phyloP scores from a whole-genome alignment of 2,888 invertebrate species.

The Acanthosepion lycidas region DNA sequence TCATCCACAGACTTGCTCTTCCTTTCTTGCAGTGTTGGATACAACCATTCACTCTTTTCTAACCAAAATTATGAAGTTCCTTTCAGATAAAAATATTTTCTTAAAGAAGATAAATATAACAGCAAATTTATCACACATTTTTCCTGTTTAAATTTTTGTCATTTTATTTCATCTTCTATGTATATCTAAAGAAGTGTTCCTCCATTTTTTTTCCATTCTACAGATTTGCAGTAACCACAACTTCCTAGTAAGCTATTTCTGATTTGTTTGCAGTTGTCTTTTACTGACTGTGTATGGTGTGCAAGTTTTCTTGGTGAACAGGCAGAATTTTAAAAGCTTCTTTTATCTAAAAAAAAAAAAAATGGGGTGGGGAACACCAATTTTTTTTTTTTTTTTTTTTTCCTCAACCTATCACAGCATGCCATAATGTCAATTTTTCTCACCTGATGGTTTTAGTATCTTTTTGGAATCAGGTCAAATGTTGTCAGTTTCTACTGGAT shows the following conservation, averaged over 20 bases:
- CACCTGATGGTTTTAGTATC: background rate
- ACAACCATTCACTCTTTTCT: too few relatives aligned
- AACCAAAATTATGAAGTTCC: too few relatives aligned
- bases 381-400: too few relatives aligned
- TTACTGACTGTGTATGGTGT: constrained; percentile 21
- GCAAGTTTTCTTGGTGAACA: constrained; percentile 33
- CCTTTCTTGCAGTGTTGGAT: too few relatives aligned
- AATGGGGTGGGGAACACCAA: background rate
- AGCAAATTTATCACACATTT: background rate
- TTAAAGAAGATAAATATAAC: background rate
- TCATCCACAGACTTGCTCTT: too few relatives aligned
- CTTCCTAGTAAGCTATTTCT: constrained; percentile 33
- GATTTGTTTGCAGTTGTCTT: constrained; percentile 22
- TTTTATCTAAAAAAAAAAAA: background rate
- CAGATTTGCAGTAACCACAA: constrained; percentile 33
- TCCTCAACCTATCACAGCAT: background rate
- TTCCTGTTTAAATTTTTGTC: background rate
- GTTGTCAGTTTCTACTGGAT: background rate
- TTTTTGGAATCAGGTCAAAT: background rate
- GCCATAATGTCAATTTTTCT: background rate
- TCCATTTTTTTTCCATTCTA: constrained; percentile 8
- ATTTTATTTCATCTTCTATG: background rate
- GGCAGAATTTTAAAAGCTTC: background rate
- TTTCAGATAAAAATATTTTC: background rate
- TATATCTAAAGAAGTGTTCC: constrained; percentile 9